phyloP scores from a whole-genome alignment of 2,797 vertebrate species.

The Triplophysa yarkandensis region DNA sequence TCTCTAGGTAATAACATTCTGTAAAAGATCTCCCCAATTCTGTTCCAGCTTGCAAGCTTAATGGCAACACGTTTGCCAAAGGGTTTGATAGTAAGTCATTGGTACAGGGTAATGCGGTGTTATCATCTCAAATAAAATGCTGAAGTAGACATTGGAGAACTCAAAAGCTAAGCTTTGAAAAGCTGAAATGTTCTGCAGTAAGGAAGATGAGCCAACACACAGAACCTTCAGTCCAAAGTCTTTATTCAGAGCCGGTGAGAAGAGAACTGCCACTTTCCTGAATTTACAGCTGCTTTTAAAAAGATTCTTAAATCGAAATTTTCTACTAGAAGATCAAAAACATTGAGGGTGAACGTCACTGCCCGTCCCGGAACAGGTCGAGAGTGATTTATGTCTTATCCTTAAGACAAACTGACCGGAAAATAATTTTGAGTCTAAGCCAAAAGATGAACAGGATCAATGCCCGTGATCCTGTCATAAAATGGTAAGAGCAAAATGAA shows the following conservation, averaged over 20 bases:
- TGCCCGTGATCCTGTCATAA: slow-evolving; percentile 38
- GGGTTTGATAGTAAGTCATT: slow-evolving; percentile 54
- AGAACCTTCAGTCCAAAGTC: slow-evolving; percentile 42
- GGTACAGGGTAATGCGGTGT: slow-evolving; percentile 52
- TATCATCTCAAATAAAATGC: slow-evolving; percentile 51
- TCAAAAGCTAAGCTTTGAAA: slow-evolving; percentile 50
- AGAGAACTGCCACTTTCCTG: slow-evolving; percentile 12
- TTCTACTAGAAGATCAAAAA: slow-evolving; percentile 8
- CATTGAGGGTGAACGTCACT: neutral
- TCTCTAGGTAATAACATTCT: slow-evolving; percentile 41
- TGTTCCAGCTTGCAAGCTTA: slow-evolving; percentile 57
- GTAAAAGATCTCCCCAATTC: slow-evolving; percentile 42
- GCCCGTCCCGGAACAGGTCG: neutral
- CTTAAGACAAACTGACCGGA: slow-evolving; percentile 46
- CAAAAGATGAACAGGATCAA: slow-evolving; percentile 42
- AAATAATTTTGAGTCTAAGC: slow-evolving; percentile 44
- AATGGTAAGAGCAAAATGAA: slow-evolving; percentile 29
- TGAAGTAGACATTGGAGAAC: slow-evolving; percentile 48
- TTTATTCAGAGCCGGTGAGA: slow-evolving; percentile 1
- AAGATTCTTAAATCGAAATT: slow-evolving; percentile 14
- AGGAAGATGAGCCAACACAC: slow-evolving; percentile 37
- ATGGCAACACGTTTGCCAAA: slow-evolving; percentile 59
- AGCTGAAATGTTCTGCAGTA: slow-evolving; percentile 38
- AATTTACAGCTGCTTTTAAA: slow-evolving; percentile 28
- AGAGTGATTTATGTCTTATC: slow-evolving; percentile 33